phyloP scores from a whole-genome alignment of 1,140 invertebrate genomes.

The Diprion similis region DNA sequence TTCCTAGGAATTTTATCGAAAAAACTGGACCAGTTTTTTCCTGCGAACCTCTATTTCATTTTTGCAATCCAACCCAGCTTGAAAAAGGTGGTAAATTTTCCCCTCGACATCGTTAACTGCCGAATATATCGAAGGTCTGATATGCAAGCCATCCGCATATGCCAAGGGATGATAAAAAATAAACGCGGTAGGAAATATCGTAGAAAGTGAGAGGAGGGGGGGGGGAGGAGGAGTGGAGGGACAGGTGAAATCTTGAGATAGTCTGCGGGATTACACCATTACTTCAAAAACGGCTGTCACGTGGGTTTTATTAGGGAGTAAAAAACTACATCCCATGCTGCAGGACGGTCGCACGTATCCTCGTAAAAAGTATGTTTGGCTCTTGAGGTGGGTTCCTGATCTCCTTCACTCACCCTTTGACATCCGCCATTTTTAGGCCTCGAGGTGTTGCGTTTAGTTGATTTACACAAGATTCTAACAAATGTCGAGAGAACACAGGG shows the following conservation, averaged over 20 bases:
- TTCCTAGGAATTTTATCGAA: no score
- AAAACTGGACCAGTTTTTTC: no score
- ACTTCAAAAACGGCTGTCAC: neutral
- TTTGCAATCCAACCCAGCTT: no score
- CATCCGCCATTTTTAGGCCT: neutral
- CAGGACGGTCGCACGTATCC: neutral
- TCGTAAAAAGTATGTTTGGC: neutral
- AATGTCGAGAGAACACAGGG: no score
- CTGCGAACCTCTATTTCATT: no score
- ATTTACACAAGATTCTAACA: no score
- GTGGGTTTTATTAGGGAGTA: neutral
- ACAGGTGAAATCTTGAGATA: conserved; percentile 5
- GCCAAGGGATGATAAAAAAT: neutral
- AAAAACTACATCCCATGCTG: neutral
- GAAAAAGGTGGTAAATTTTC: no score
- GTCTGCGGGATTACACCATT: neutral
- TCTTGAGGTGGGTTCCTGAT: neutral
- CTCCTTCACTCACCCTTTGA: conserved; percentile 7
- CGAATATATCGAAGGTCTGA: no score
- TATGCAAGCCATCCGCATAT: neutral
- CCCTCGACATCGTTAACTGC: no score
- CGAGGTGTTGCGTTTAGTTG: neutral
- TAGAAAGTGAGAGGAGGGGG: neutral
- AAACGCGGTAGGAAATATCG: neutral
- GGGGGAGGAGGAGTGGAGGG: no score